These are phyloP conservation scores for Littorina saxatilis DNA, from an alignment of 1,140 invertebrate species.

Conservation along the genomic window DNA sequence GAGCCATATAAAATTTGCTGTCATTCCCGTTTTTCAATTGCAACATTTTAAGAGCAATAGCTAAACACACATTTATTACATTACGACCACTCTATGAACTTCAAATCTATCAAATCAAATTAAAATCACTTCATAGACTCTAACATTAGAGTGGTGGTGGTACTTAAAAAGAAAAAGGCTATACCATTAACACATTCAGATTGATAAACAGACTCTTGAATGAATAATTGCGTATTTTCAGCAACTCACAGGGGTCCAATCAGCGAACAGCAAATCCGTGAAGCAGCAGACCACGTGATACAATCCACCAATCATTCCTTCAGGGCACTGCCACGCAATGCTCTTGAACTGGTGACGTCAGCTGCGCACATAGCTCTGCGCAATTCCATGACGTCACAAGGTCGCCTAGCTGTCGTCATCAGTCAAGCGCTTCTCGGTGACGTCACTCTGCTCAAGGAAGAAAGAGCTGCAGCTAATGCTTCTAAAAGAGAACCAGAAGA, in stretches of 20 bases:
- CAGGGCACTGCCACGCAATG: neutral
- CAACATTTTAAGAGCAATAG: no score
- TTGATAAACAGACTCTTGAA: no score
- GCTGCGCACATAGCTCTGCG: conserved; percentile 1
- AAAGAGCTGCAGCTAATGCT: neutral
- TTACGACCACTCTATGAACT: no score
- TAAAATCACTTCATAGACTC: no score
- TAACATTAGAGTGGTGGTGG: no score
- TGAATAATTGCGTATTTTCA: no score
- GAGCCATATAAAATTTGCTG: neutral
- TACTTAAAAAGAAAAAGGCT: no score
- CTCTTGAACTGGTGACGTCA: neutral
- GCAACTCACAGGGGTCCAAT: neutral
- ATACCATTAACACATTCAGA: no score
- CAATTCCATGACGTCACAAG: neutral
- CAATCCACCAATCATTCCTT: neutral
- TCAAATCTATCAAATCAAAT: no score
- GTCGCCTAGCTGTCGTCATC: conserved; percentile 18
- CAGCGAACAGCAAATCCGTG: neutral
- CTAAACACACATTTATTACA: no score
- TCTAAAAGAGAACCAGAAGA: neutral
- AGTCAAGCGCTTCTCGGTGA: neutral
- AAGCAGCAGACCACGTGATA: conserved; percentile 9
- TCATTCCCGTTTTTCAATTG: neutral
- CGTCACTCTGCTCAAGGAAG: conserved; percentile 14